Conservation (phyloP, 2,888 invertebrate species). For the Zootermopsis nevadensis region DNA sequence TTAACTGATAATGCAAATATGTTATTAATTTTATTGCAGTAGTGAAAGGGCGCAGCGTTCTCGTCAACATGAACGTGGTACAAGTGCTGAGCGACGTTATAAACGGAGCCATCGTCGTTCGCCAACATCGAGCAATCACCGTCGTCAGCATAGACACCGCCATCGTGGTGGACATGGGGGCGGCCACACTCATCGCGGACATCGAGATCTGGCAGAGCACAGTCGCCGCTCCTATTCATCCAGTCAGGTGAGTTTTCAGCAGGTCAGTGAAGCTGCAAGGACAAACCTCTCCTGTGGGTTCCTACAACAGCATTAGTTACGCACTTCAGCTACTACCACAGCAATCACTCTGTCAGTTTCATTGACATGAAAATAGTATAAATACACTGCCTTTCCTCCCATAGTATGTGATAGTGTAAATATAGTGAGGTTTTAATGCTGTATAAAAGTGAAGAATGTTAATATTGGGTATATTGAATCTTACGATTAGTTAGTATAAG, state of each 20-base stretch:
- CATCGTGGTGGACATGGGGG: slow-evolving; percentile 31
- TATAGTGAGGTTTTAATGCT: too few species aligned
- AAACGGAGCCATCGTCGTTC: slow-evolving; percentile 81
- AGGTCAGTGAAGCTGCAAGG: neutral
- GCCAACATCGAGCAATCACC: slow-evolving; percentile 31
- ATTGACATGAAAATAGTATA: too few species aligned
- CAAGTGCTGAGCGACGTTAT: slow-evolving; percentile 83
- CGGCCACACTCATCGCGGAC: slow-evolving; percentile 29
- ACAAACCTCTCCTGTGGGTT: neutral
- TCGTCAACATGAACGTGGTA: slow-evolving; percentile 77
- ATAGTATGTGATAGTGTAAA: too few species aligned
- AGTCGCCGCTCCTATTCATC: slow-evolving; percentile 37
- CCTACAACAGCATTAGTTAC: neutral
- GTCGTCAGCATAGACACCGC: slow-evolving; percentile 32
- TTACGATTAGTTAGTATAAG: neutral
- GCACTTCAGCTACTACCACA: slow-evolving; percentile 25
- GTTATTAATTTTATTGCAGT: slow-evolving; percentile 59
- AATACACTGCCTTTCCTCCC: too few species aligned
- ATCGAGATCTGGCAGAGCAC: slow-evolving; percentile 4
- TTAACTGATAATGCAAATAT: neutral
- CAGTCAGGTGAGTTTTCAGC: slow-evolving; percentile 27
- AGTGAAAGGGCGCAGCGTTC: slow-evolving; percentile 71
- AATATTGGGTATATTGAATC: too few species aligned
- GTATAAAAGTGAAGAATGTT: too few species aligned
- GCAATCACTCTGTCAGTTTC: neutral